Base-by-base conservation (phyloP, 2,888 invertebrate species). In the Polymixis lichenea region DNA sequence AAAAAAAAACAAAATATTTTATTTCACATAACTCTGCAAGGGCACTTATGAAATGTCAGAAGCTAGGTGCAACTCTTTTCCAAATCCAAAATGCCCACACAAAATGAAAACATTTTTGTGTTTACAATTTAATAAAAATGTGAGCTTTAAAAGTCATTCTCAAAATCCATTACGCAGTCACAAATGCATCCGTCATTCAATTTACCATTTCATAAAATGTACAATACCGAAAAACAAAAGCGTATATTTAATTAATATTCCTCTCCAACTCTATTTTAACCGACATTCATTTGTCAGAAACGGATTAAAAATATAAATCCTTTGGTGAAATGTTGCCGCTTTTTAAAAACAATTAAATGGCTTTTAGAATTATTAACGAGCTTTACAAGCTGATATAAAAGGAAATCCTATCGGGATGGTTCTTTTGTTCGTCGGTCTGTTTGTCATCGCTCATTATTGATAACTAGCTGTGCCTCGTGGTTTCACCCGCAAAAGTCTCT, bases 261-360 rank as follows among this genome's bases (percentile, higher is more conserved):
- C 46, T 38, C 28, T 72, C n/a, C 17, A 49, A 62, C 11, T 72
- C 0, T 62, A 46, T 68, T 55, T 53, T 25, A 28, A 15, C n/a
- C n/a, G 38, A 25, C 8, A 74, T 25, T 38, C 1, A 55, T 65
- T 75, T 65, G 13, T 43, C 43, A 80, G 25, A 66, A 65, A 17
- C 15, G 38, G 32, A 61, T 68, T 69, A 25, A 51, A 79, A 61
- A 43, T 32, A 25, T 43, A 43, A 68, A 62, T 51, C 15, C 22
- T 78, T 71, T 77, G 2, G 6, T 38, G 38, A 25, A 72, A 28
- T 49, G 11, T 43, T 65, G 43, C 60, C n/a, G 46, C 19, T 38
- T 77, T 32, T 38, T 22, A 9, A 19, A 60, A 38, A 19, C 46
- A 72, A 72, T 58, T 46, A 55, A 53, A 58, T 43, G 38, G 11